Evolutionary conservation across 2,888 invertebrate species (phyloP).

Genomic region (Panzeria rudis): DNA sequence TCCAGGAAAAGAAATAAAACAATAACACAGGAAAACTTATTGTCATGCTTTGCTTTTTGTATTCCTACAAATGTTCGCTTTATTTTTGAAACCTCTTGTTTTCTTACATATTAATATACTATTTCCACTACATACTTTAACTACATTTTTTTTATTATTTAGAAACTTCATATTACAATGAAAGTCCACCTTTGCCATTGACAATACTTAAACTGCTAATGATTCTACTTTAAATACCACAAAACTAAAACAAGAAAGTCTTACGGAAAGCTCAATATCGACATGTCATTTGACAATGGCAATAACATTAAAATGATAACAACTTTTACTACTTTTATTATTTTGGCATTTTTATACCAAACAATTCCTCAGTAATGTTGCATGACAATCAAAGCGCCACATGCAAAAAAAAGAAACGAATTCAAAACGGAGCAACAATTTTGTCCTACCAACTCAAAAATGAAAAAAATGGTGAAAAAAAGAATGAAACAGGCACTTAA

Average conservation of each 20-base stretch:
- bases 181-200: slow-evolving; percentile 44
- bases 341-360: slow-evolving; percentile 61
- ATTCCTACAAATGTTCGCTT: too few species aligned
- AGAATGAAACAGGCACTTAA: slow-evolving; percentile 51
- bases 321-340: slow-evolving; percentile 72
- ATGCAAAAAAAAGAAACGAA: slow-evolving; percentile 42
- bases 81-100: too few species aligned
- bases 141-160: not conserved
- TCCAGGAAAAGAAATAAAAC: too few species aligned
- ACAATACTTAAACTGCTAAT: slow-evolving; percentile 37
- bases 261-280: slow-evolving; percentile 51
- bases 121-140: not conserved
- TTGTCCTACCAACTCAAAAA: slow-evolving; percentile 53
- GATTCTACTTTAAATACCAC: slow-evolving; percentile 55
- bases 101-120: not conserved
- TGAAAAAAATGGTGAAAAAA: slow-evolving; percentile 10
- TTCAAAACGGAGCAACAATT: slow-evolving; percentile 34
- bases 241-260: slow-evolving; percentile 30
- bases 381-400: slow-evolving; percentile 70
- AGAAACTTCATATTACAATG: slow-evolving; percentile 9
- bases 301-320: slow-evolving; percentile 73
- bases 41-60: too few species aligned
- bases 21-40: too few species aligned
- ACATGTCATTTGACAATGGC: slow-evolving; percentile 67
- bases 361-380: slow-evolving; percentile 59